A percentile compares a stretch with the other conserved stretches of the same genome.
These are phyloP conservation scores for Gastrophysa polygoni DNA, from an alignment of 2,888 invertebrate genomes.

Conservation along the genomic window DNA sequence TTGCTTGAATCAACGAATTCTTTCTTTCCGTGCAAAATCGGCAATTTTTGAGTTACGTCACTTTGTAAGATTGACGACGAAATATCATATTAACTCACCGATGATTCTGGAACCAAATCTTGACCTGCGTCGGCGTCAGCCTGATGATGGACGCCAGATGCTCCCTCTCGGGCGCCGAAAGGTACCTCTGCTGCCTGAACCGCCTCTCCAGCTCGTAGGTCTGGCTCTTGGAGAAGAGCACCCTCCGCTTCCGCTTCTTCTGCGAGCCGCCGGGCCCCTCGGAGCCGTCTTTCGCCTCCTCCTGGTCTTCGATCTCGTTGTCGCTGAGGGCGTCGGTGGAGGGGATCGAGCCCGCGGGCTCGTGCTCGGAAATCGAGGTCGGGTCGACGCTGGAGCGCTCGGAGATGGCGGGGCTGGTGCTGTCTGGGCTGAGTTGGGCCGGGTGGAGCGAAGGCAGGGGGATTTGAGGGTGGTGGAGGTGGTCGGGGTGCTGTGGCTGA, in stretches of 20 bases:
- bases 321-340: constrained; percentile 44
- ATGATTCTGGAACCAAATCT: constrained; percentile 99
- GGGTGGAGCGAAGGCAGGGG: constrained; percentile 54
- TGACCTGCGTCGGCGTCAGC: constrained; percentile 96
- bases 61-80: too few relatives aligned
- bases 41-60: too few relatives aligned
- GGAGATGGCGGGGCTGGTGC: constrained; percentile 83
- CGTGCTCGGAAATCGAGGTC: constrained; percentile 21
- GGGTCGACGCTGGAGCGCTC: constrained; percentile 62
- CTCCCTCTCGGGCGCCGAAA: constrained; percentile 97
- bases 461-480: constrained; percentile 33
- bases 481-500: constrained; percentile 53
- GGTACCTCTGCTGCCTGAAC: constrained; percentile 94
- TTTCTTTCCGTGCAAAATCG: too few relatives aligned
- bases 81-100: constrained; percentile 60
- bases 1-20: too few relatives aligned
- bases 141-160: constrained; percentile 94
- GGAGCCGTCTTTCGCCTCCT: constrained; percentile 61
- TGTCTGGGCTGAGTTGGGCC: constrained; percentile 75
- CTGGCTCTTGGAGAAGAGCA: constrained; percentile 96
- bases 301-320: constrained; percentile 61
- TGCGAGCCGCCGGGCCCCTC: constrained; percentile 58
- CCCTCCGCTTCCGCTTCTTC: constrained; percentile 94
- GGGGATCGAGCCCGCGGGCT: constrained; percentile 22
- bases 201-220: constrained; percentile 95